Evolutionary conservation across 2,797 vertebrate species (phyloP), one percentile per base, ranked within the genome.

Genomic region (Tiaroga cobitis): DNA sequence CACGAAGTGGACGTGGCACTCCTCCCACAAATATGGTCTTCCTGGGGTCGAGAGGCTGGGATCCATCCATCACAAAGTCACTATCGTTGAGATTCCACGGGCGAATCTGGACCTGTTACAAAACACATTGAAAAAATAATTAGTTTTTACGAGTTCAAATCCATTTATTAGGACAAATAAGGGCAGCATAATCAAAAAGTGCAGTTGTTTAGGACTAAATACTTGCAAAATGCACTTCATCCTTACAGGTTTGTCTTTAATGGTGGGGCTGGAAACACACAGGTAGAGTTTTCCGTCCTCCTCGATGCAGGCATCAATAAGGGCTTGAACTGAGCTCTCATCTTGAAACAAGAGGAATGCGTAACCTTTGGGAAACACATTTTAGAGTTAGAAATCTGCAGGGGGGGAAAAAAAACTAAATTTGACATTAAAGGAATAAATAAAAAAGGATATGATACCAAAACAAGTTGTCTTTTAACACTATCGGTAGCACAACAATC

Each of bases 51-150:
- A 99, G 96, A 85, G 98, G 98, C 92, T 99, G 98, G 81, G 98
- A 99, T 90, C 98, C 98, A 90, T 99, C 98, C 98, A 99, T 99
- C 92, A 99, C 98, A 91, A 99, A 99, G 91, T 99, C 98, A 87
- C 98, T 99, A 94, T 99, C 98, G 75, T 99, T 99, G 93, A 99
- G 97, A 95, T 99, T 99, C 98, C 98, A 99, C 37, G 98, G 98
- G 85, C 98, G 97, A 90, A 99, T 99, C 95, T 99, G 98, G 92
- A 99, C 98, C 98, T 99, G 94, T 89, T 56, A 41, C 19, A 78
- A 79, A n/a, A 69, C 29, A 73, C 11, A 9, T 78, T 0, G n/a
- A 74, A 51, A 83, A 32, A 29, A 21, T 1, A 15, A 63, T 77
- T 34, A 18, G 4, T 11, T 63, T 39, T 39, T 59, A 11, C 9